Conservation (phyloP, 2,888 invertebrate genomes). For the Campoletis raptor region DNA sequence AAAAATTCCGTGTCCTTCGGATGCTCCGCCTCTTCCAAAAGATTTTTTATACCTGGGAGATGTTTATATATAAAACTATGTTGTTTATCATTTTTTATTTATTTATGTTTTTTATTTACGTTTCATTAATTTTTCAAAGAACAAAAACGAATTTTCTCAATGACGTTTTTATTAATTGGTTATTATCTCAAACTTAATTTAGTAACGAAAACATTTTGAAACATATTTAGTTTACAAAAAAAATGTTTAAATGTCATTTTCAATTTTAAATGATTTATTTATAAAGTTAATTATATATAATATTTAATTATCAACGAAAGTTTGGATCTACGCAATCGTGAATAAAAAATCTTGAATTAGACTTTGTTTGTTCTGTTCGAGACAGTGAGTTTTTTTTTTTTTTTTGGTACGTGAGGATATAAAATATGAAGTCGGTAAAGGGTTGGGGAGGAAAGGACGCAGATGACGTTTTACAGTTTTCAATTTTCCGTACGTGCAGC, state of each 20-base stretch:
- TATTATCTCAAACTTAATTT: too few relatives aligned
- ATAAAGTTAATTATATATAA: too few relatives aligned
- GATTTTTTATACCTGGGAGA: conserved; percentile 56
- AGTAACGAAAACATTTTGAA: too few relatives aligned
- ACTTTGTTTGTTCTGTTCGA: neutral
- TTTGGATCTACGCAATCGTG: neutral
- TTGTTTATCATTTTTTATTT: too few relatives aligned
- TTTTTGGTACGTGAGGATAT: neutral
- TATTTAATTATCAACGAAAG: neutral
- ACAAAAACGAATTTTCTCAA: too few relatives aligned
- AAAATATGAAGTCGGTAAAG: conserved; percentile 71
- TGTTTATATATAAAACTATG: neutral
- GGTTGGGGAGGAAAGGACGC: conserved; percentile 75
- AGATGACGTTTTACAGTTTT: conserved; percentile 81
- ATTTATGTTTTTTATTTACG: too few relatives aligned
- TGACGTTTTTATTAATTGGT: too few relatives aligned
- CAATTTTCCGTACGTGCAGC: conserved; percentile 82
- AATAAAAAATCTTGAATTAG: neutral
- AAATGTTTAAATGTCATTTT: neutral
- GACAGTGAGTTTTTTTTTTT: neutral
- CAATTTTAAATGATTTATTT: too few relatives aligned
- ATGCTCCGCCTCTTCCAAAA: conserved; percentile 47
- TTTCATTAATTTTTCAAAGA: too few relatives aligned
- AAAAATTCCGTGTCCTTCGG: conserved; percentile 42
- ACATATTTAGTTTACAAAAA: too few relatives aligned